Evolutionary conservation across 2,113 vertebrate species (phyloP), one percentile per base, ranked within the genome.

Genomic region (Sphyrna mokarran): DNA sequence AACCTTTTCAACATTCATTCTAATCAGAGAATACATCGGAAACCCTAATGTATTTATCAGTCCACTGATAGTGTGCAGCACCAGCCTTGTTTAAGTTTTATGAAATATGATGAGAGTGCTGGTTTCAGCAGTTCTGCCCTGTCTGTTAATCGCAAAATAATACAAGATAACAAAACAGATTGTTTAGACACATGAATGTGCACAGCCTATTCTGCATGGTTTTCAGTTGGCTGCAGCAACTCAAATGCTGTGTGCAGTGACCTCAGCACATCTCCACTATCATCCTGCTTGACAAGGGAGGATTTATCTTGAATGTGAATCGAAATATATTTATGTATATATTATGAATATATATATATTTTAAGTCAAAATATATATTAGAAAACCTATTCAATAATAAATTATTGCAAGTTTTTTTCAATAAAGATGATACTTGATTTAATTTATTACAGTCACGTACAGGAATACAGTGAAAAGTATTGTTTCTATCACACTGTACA

Each of bases 51-150:
- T 69, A 43, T 94, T 70, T 40, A 69, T 69, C 37, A 68, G 66
- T 91, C 23, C 11, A 13, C 54, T 69, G 90, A 68, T 22, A 37
- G 61, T 69, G 66, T 94, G 63, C n/a, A 94, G 61, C 33, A 94
- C 66, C 63, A 94, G 37, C 37, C 26, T 26, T 43, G 87, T 26
- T 90, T 90, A 68, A 40, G 8, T 69, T 69, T 94, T 69, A 94
- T 93, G 90, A 66, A 93, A 93, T 93, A 61, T 68, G 58, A 63
- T 94, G 37, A 94, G 91, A 37, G 33, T 94, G n/a, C 91, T 94
- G 91, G 63, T 69, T 94, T 94, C 63, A 94, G 63, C 37, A 43
- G 91, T 94, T 68, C 91, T 94, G 66, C 63, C 63, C 91, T 94
- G 91, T 69, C 66, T 40, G 37, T 69, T 94, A 10, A 94, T 68